Conservation (phyloP, 2,797 vertebrate genomes). For the Bovichtus variegatus region DNA sequence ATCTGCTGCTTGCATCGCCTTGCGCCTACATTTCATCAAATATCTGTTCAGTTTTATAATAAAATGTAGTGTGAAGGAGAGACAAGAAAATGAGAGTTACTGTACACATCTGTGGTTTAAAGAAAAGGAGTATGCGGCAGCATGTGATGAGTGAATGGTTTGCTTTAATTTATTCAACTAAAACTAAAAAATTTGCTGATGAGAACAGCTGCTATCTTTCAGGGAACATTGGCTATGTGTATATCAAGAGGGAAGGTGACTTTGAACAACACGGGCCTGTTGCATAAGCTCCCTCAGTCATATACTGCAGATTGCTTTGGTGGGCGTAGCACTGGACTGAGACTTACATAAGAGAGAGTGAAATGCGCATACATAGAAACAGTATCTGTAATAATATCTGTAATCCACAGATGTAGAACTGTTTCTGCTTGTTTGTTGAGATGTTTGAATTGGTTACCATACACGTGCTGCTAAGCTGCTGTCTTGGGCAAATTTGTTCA, state of each 20-base stretch:
- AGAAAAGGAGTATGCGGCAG: background rate
- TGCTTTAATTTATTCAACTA: background rate
- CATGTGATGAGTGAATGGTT: background rate
- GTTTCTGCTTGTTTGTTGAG: background rate
- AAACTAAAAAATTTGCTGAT: slow-evolving; percentile 40
- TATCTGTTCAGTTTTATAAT: too few species aligned
- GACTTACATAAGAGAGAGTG: slow-evolving; percentile 78
- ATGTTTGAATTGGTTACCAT: background rate
- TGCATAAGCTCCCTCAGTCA: slow-evolving; percentile 78
- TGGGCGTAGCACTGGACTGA: slow-evolving; percentile 78
- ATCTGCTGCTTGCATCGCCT: too few species aligned
- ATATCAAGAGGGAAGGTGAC: slow-evolving; percentile 58
- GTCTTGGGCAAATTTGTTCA: slow-evolving; percentile 10
- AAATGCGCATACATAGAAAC: slow-evolving; percentile 7
- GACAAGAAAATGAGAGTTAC: too few species aligned
- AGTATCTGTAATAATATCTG: background rate
- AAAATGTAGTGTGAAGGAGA: too few species aligned
- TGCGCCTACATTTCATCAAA: too few species aligned
- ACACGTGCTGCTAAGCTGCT: background rate
- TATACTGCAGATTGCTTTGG: slow-evolving; percentile 76
- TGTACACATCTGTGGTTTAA: too few species aligned
- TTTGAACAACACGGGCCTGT: slow-evolving; percentile 69
- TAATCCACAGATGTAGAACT: background rate
- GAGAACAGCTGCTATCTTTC: slow-evolving; percentile 23
- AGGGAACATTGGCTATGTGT: slow-evolving; percentile 21